These are phyloP conservation scores for Falco naumanni DNA, from an alignment of 2,797 vertebrate species.

Conservation along the genomic window DNA sequence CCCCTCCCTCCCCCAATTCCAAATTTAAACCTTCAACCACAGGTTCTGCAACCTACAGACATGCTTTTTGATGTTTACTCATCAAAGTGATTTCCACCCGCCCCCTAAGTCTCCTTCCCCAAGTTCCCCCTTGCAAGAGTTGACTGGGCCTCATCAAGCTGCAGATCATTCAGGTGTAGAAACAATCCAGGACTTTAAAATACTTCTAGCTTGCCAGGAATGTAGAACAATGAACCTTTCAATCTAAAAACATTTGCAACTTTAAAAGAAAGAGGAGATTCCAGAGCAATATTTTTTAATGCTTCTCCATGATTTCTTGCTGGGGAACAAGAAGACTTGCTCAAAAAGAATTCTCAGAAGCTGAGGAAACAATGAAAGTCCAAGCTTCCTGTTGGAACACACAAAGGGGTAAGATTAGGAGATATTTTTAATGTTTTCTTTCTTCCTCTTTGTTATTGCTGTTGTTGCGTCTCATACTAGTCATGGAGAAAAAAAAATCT, in stretches of 20 bases:
- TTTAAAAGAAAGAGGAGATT: neutral
- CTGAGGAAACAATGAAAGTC: neutral
- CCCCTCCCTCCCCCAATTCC: neutral
- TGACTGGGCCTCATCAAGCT: neutral
- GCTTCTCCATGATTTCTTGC: neutral
- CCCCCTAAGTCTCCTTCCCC: neutral
- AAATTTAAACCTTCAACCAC: neutral
- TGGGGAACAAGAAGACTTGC: neutral
- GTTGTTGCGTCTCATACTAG: neutral
- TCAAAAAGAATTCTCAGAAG: neutral
- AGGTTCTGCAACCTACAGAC: neutral
- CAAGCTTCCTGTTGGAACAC: neutral
- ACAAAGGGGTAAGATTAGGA: neutral
- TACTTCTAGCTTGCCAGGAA: neutral
- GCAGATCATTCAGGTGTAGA: neutral
- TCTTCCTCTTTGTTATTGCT: neutral
- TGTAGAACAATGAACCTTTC: neutral
- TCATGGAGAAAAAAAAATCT: neutral
- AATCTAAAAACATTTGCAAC: neutral
- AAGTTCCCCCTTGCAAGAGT: neutral
- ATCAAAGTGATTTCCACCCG: neutral
- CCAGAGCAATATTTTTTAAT: neutral
- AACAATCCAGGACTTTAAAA: neutral
- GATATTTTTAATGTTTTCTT: neutral
- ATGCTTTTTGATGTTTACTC: neutral